These are phyloP conservation scores for Thera obeliscata DNA, from an alignment of 2,888 invertebrate species.

Conservation along the genomic window DNA sequence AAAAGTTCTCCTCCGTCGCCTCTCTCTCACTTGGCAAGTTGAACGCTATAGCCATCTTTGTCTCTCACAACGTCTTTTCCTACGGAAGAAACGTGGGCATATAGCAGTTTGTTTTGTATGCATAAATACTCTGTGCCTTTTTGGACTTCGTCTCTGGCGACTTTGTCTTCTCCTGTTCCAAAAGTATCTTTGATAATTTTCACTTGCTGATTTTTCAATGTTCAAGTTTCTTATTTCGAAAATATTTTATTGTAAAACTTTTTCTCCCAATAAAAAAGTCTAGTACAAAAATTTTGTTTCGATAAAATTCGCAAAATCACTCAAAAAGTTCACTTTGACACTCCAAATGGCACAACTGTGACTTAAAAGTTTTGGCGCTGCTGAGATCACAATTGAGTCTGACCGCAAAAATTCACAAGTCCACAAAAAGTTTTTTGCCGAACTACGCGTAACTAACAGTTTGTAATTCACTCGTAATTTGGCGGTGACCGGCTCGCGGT, in stretches of 20 bases:
- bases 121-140: constrained; percentile 72
- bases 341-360: constrained; percentile 53
- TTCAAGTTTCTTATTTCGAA: constrained; percentile 22
- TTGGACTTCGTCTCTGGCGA: constrained; percentile 52
- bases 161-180: constrained; percentile 42
- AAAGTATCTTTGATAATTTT: constrained; percentile 34
- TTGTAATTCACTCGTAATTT: constrained; percentile 74
- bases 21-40: constrained; percentile 84
- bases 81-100: constrained; percentile 78
- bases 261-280: constrained; percentile 36
- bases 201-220: constrained; percentile 34
- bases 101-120: constrained; percentile 75
- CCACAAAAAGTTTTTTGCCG: constrained; percentile 72
- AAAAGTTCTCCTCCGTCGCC: constrained; percentile 83
- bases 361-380: constrained; percentile 61
- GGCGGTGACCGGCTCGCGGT: constrained; percentile 71
- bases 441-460: constrained; percentile 67
- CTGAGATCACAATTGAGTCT: constrained; percentile 45
- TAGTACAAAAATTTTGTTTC: constrained; percentile 46
- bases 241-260: constrained; percentile 27
- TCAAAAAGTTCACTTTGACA: constrained; percentile 67
- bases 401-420: constrained; percentile 69
- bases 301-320: constrained; percentile 42
- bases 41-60: constrained; percentile 85
- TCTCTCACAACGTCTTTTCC: constrained; percentile 62